phyloP scores from a whole-genome alignment of 2,113 vertebrate species.

The Podarcis raffonei region DNA sequence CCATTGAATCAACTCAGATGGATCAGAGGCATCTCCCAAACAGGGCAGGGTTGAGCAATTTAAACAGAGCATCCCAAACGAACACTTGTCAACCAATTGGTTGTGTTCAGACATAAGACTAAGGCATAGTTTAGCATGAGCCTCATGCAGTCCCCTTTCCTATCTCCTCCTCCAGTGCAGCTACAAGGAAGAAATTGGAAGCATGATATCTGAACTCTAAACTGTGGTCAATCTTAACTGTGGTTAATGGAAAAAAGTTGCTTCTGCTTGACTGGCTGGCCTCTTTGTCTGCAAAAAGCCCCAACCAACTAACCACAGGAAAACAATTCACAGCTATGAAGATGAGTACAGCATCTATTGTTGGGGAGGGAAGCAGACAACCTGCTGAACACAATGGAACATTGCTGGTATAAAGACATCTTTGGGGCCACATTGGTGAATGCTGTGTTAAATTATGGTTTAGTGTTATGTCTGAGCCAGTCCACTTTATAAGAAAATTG shows the following conservation, averaged over 20 bases:
- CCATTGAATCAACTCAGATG: background rate
- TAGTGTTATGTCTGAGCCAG: background rate
- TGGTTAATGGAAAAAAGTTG: background rate
- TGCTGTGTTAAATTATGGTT: background rate
- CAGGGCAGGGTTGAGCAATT: background rate
- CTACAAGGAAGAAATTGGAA: background rate
- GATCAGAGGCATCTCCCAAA: background rate
- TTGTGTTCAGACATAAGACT: background rate
- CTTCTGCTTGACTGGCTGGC: background rate
- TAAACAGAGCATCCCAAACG: conserved; percentile 8
- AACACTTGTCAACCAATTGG: background rate
- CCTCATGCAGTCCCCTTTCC: background rate
- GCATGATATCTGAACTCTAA: background rate
- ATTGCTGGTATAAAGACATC: background rate
- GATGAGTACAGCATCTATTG: too few relatives aligned
- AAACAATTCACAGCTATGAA: too few relatives aligned
- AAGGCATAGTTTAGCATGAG: background rate
- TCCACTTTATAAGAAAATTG: background rate
- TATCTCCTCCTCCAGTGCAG: background rate
- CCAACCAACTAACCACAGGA: background rate
- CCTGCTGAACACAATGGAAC: background rate
- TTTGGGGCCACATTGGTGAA: too few relatives aligned
- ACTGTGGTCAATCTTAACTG: background rate
- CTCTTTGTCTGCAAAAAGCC: background rate
- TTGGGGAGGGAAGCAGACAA: background rate